Evolutionary conservation across 2,113 vertebrate species (phyloP), one percentile per base, ranked within the genome.

Genomic region (Rattus norvegicus): DNA sequence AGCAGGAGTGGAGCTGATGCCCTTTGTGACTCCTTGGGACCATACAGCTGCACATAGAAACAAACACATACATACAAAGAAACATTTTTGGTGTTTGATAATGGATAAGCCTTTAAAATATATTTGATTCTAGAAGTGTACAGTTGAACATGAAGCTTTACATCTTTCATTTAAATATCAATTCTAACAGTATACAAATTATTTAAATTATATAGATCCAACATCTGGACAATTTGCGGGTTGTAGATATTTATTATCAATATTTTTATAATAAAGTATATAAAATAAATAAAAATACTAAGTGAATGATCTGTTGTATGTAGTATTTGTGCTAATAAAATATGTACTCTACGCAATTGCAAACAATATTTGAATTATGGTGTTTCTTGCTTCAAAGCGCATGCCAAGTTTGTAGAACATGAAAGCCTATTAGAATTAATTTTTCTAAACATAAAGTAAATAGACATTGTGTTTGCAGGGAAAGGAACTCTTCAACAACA

Each of bases 361-460:
- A 59, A 72, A 65, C 4, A 96, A 63, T 19, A 80, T 36, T 54
- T 95, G 30, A 95, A 95, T 4, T 43, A 65, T 0, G 61, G 43
- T 33, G 47, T 22, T 86, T 81, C 69, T 61, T 52, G 13, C 13
- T 88, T 79, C n/a, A 73, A 79, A 65, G 17, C 75, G 20, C 28
- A 79, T 8, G 8, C 3, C 69, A 85, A 79, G 28, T 91, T 69
- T 81, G 5, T 79, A 28, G 2, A 87, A 67, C 22, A 67, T 52
- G 24, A 59, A 14, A 85, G 24, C 36, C 69, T 75, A 79, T 39
- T 79, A 76, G 43, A 79, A 92, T 85, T 73, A 84, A 47, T 69
- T 93, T 67, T 84, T 7, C 56, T 94, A 89, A 91, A 93, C 22
- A 56, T 49, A 91, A 52, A 49, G 17, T 88, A 70, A 80, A 88